A percentile compares a stretch with the other conserved stretches of the same genome.
These are phyloP conservation scores for Synergus japonicus DNA, from an alignment of 2,888 invertebrate species.

Conservation along the genomic window DNA sequence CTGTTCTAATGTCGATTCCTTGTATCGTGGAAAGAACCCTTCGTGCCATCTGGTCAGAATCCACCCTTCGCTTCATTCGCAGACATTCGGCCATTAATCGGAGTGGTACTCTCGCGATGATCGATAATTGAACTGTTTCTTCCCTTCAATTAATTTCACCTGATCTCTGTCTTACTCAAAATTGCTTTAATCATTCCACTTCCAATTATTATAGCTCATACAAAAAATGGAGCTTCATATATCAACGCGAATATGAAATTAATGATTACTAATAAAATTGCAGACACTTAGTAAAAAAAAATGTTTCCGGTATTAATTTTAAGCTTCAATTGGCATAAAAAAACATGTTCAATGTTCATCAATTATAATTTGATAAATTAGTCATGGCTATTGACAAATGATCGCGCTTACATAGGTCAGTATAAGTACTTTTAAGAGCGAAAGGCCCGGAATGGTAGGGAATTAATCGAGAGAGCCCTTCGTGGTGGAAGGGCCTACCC, in stretches of 20 bases:
- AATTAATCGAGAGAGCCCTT: slow-evolving; percentile 60
- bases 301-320: too few species aligned
- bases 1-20: slow-evolving; percentile 28
- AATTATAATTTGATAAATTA: slow-evolving; percentile 29
- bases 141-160: slow-evolving; percentile 31
- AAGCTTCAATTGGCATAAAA: not conserved
- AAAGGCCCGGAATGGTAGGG: slow-evolving; percentile 45
- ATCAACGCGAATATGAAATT: not conserved
- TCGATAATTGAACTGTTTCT: slow-evolving; percentile 42
- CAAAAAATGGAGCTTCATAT: not conserved
- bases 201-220: not conserved
- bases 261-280: not conserved
- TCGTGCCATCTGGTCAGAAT: slow-evolving; percentile 45
- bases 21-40: slow-evolving; percentile 9
- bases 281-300: not conserved
- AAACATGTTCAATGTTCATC: not conserved
- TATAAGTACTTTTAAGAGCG: slow-evolving; percentile 47
- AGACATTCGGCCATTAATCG: slow-evolving; percentile 43
- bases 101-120: slow-evolving; percentile 36
- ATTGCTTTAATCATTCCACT: not conserved
- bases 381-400: not conserved
- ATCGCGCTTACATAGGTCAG: slow-evolving; percentile 41
- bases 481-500: slow-evolving; percentile 53
- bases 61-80: slow-evolving; percentile 43
- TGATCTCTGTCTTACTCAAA: not conserved